Base-by-base conservation (phyloP, 2,888 invertebrate species). In the Dimorphilus gyrociliatus region DNA sequence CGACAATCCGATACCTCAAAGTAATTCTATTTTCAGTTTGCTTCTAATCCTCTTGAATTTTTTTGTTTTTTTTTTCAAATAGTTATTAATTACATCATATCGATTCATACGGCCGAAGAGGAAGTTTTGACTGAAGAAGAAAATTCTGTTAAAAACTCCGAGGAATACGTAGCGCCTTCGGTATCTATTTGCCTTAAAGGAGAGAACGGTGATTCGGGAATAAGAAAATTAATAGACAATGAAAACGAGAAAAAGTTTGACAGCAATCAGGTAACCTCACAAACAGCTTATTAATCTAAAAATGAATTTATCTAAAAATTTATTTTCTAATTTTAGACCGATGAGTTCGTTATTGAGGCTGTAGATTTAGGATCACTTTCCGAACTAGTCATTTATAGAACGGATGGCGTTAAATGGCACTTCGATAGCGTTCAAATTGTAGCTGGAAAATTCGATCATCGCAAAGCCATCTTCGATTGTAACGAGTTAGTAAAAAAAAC, bases 341-440 rank as follows among this genome's bases (percentile, higher is more conserved):
- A 49, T 21, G 33, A 35, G 16, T 51, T 50, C 37, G 35, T 35
- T 16, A 32, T 50, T 4, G 47, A 50, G 19, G 47, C 49, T 26
- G 50, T 50, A 28, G 46, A 48, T 31, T 42, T 52, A 18, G 50
- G 48, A 17, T 38, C 45, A n/a, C 34, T 51, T 16, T 41, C 47
- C 31, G 48, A 47, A 30, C 27, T 51, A 13, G 42, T 46, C 19
- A 35, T 51, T 19, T 44, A 44, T 19, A 50, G 50, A 35, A 50
- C 48, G 19, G 45, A 46, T 17, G 49, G 50, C 17, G 40, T 45
- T 23, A 44, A 47, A 21, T 52, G 52, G 52, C 7, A 16, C 5
- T 38, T 53, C 24, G 44, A 48, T 19, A 46, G 48, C 29, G 43
- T 50, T 25, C 36, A 42, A 19, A 46, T 53, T 23, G 47, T 46